These are phyloP conservation scores for Dioctria rufipes DNA, from an alignment of 2,888 invertebrate species.

Conservation along the genomic window DNA sequence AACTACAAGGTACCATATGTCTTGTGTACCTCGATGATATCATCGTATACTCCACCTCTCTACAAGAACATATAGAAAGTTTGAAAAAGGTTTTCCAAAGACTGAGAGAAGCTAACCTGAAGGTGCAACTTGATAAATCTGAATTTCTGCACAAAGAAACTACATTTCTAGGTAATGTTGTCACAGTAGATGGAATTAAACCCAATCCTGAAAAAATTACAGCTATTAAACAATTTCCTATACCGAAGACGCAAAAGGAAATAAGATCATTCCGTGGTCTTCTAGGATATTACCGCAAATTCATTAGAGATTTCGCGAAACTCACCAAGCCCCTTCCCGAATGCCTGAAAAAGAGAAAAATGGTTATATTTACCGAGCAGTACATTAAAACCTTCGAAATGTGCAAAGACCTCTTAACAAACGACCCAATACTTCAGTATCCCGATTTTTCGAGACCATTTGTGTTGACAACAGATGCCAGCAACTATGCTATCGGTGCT, in stretches of 20 bases:
- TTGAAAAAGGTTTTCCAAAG: too few species aligned
- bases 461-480: conserved; percentile 52
- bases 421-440: not conserved
- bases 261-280: conserved; percentile 59
- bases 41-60: too few species aligned
- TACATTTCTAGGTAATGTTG: too few species aligned
- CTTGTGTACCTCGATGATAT: too few species aligned
- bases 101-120: too few species aligned
- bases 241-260: conserved; percentile 51
- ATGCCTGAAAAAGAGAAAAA: conserved; percentile 53
- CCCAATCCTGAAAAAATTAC: too few species aligned
- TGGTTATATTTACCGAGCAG: conserved; percentile 20
- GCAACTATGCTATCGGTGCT: conserved; percentile 42
- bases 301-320: conserved; percentile 58
- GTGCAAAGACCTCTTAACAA: conserved; percentile 52
- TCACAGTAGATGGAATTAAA: too few species aligned
- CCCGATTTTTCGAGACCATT: conserved; percentile 44
- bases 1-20: too few species aligned
- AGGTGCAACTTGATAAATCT: too few species aligned
- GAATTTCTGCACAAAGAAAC: too few species aligned
- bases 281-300: conserved; percentile 59
- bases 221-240: conserved; percentile 39
- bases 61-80: too few species aligned
- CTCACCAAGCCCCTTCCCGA: conserved; percentile 57
- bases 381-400: conserved; percentile 53